phyloP scores from a whole-genome alignment of 2,113 vertebrate species.

The Zosterops pallidus region DNA sequence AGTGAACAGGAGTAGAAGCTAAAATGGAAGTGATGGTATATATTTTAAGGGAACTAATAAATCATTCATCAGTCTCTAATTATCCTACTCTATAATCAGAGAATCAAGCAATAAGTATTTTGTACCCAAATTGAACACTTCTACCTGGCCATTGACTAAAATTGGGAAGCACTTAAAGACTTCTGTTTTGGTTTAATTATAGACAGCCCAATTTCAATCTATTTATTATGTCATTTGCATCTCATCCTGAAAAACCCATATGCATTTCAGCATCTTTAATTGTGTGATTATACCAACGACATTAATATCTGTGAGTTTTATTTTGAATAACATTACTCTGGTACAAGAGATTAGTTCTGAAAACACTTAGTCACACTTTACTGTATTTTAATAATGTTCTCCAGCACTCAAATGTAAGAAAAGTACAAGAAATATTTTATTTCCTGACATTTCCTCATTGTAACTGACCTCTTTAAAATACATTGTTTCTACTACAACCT shows the following conservation, averaged over 20 bases:
- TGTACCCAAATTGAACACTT: conserved; percentile 42
- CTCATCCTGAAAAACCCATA: conserved; percentile 37
- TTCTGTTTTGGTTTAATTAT: conserved; percentile 55
- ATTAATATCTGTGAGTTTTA: background rate
- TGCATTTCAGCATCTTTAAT: conserved; percentile 23
- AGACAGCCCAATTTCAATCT: conserved; percentile 13
- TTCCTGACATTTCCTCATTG: background rate
- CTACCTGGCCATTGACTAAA: conserved; percentile 62
- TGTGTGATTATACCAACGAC: background rate
- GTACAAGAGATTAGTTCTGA: background rate
- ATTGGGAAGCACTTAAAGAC: conserved; percentile 46
- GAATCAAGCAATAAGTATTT: conserved; percentile 54
- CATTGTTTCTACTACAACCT: background rate
- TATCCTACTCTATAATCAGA: conserved; percentile 46
- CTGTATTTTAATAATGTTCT: background rate
- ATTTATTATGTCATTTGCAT: conserved; percentile 49
- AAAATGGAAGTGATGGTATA: background rate
- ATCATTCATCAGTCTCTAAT: conserved; percentile 65
- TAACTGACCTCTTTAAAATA: background rate
- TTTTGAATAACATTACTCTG: background rate
- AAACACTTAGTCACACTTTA: background rate
- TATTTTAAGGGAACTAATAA: conserved; percentile 57
- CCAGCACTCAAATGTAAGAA: background rate
- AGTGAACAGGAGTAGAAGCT: conserved; percentile 1
- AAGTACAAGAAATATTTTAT: background rate